Evolutionary conservation across 2,888 invertebrate species (phyloP), one percentile per base, ranked within the genome.

Genomic region (Girardia tigrina): DNA sequence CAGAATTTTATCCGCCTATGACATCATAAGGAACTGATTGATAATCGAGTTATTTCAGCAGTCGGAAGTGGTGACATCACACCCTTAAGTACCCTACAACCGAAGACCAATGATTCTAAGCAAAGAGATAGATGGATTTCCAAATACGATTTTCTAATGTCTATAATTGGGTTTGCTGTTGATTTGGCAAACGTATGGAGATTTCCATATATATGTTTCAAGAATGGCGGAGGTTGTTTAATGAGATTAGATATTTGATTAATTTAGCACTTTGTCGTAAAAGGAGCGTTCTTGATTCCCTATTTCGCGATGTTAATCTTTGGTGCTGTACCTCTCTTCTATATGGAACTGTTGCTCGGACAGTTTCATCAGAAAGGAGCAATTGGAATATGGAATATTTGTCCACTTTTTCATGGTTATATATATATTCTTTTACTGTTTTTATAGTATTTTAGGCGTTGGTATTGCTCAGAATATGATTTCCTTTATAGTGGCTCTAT

Each of bases 131-230:
- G n/a, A 1, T 92, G 92, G 92, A 89, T 89, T 83, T 82, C 91
- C 87, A 94, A 94, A 87, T 91, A 92, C 78, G 94, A 94, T 87
- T 94, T 94, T 86, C 88, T 94, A 83, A 88, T 94, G 80, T 93
- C 93, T 76, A 93, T 94, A 84, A 94, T 94, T 87, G 94, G 94
- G 81, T 94, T 94, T 86, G 94, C 94, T 79, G 94, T 94, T 81
- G 94, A 94, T 83, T 88, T 95, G 82, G 92, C 92, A 80, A 92
- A 92, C 83, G 92, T 92, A 26, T 92, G 92, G 92, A 87, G 92
- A 84, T 81, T 92, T 91, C 86, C 92, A 77, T 92, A 92, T 85
- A 90, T 92, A 85, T 92, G 92, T 85, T 94, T 93, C 85, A 91
- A 91, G 83, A 94, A 94, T 83, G 94, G 93, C 75, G 93, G 92